Evolutionary conservation across 2,113 vertebrate species (phyloP).

Genomic region (Theropithecus gelada): DNA sequence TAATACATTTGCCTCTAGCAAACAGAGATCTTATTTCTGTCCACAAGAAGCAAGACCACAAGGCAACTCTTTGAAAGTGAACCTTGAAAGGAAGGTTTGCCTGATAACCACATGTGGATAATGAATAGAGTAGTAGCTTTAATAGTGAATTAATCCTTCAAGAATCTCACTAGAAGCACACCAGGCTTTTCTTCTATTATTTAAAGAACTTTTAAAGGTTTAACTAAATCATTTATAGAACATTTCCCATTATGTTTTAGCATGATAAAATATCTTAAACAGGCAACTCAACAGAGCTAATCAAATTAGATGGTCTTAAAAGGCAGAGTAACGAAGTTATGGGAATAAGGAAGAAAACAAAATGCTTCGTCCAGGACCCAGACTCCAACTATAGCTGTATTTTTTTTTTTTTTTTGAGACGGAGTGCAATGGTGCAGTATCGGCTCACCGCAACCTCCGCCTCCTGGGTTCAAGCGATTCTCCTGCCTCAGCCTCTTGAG

Average conservation of each 20-base stretch:
- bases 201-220: neutral
- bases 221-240: neutral
- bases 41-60: neutral
- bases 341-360: neutral
- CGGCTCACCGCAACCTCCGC: fast-evolving
- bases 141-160: slow-evolving; percentile 20
- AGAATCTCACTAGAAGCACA: neutral
- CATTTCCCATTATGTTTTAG: neutral
- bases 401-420: too few relatives aligned
- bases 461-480: too few relatives aligned
- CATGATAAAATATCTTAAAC: slow-evolving; percentile 14
- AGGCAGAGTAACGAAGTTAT: neutral
- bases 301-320: neutral
- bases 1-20: neutral
- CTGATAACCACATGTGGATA: neutral
- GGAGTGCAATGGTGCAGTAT: too few relatives aligned
- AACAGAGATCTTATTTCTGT: slow-evolving; percentile 1
- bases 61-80: neutral
- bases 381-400: neutral
- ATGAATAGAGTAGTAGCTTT: neutral
- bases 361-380: neutral
- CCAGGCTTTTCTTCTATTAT: neutral
- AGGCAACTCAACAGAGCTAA: neutral
- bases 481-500: too few relatives aligned
- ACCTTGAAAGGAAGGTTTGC: neutral